phyloP scores from a whole-genome alignment of 1,140 invertebrate species.

The Brevipalpus yothersi region DNA sequence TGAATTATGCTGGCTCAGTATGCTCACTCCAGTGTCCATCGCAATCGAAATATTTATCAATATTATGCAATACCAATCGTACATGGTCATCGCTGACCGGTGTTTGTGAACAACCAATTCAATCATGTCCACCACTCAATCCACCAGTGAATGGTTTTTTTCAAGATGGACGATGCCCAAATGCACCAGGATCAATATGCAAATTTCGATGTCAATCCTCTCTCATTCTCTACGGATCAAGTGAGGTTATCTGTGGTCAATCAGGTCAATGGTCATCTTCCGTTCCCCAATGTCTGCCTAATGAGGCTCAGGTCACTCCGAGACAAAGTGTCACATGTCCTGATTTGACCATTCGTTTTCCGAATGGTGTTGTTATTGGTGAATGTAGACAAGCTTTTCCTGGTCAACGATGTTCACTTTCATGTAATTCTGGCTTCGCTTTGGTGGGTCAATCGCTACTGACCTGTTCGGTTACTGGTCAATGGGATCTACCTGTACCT shows the following conservation, averaged over 20 bases:
- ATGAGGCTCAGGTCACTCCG: too few species aligned
- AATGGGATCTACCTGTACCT: slow-evolving; percentile 17
- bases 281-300: not conserved
- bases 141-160: not conserved
- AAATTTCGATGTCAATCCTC: not conserved
- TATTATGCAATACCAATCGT: not conserved
- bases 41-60: not conserved
- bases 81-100: not conserved
- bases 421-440: not conserved
- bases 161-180: not conserved
- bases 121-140: not conserved
- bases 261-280: not conserved
- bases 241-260: not conserved
- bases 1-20: not conserved
- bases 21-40: not conserved
- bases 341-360: too few species aligned
- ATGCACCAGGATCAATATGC: not conserved
- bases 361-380: not conserved
- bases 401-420: not conserved
- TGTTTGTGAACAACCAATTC: not conserved
- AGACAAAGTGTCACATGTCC: too few species aligned
- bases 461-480: slow-evolving; percentile 24
- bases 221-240: not conserved
- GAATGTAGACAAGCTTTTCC: not conserved
- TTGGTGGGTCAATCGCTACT: slow-evolving; percentile 9